Evolutionary conservation across 2,888 invertebrate species (phyloP).

Genomic region (Silvanus unidentatus): DNA sequence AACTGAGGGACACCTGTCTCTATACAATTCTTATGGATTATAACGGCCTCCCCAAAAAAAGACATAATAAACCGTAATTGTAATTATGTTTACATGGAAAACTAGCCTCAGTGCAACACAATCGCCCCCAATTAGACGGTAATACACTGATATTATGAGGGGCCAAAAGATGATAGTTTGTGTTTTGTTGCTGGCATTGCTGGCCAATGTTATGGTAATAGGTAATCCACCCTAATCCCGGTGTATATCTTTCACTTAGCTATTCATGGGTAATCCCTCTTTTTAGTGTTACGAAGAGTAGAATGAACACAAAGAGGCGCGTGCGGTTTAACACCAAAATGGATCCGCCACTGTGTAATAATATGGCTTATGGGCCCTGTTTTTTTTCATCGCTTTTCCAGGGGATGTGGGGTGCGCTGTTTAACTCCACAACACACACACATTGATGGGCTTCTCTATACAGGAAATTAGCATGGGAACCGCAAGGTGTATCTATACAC

Average conservation of each 20-base stretch:
- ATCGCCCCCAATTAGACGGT: conserved; percentile 18
- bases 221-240: conserved; percentile 37
- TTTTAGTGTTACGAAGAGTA: conserved; percentile 22
- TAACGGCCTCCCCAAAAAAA: too few relatives aligned
- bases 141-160: conserved; percentile 12
- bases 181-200: too few relatives aligned
- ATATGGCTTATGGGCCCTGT: conserved; percentile 15
- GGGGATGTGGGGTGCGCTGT: too few relatives aligned
- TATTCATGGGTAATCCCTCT: conserved; percentile 38
- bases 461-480: conserved; percentile 32
- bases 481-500: conserved; percentile 28
- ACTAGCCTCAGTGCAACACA: conserved; percentile 8
- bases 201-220: conserved; percentile 34
- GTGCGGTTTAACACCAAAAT: conserved; percentile 33
- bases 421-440: too few relatives aligned
- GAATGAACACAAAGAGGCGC: conserved; percentile 33
- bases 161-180: conserved; percentile 2
- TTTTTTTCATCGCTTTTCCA: too few relatives aligned
- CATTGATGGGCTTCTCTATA: too few relatives aligned
- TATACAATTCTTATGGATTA: too few relatives aligned
- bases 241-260: conserved; percentile 41
- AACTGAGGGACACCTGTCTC: too few relatives aligned
- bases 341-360: conserved; percentile 23
- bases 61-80: too few relatives aligned
- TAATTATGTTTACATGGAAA: too few relatives aligned